Base-by-base conservation (phyloP, 37 sponge, comb jelly and placozoan species). In the Dysidea cf. avara region DNA sequence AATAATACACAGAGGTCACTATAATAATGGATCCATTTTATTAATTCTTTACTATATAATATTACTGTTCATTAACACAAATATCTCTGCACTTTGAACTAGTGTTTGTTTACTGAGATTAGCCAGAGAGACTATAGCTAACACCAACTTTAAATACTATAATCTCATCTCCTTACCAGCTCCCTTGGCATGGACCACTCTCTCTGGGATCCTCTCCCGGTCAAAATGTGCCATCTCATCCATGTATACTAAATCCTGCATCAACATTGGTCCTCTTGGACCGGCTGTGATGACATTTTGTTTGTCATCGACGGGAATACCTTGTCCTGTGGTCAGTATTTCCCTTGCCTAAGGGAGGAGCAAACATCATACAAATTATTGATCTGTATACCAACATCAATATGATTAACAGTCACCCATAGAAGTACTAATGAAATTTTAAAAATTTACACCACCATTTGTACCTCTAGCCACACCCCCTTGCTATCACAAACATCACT, bases 181-280 rank as follows among this genome's bases (percentile, higher is more conserved):
- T 71, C 96, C 96, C 66, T 94, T 94, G 61, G 96, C 96, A 61
- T 94, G 96, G 20, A 94, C 96, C 9, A 94, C 96, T 61, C 96
- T 83, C 85, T 94, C 96, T 0, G 96, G 96, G 33, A 94, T 89
- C 57, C 96, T 56, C 79, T 94, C 96, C 24, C 89, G 56, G 72
- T 94, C 92, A 74, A 94, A 94, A 56, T 94, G 96, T 1, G 96
- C 88, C 88, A 94, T 86, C 77, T 91, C 89, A 53, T 94, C 96
- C 46, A 87, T 38, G 53, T 76, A 94, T 29, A 64, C 71, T 52
- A 84, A 81, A 39, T 94, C 96, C 61, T 94, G 96, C 21, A 94
- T 22, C 3, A 80, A 82, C 6, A 87, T 57, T 12, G 92, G 92
- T 2, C 96, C 96, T 33, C 78, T 70, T 2, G 81, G 74, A 0